phyloP scores from a whole-genome alignment of 2,113 vertebrate genomes.

The Dunckerocampus dactyliophorus region DNA sequence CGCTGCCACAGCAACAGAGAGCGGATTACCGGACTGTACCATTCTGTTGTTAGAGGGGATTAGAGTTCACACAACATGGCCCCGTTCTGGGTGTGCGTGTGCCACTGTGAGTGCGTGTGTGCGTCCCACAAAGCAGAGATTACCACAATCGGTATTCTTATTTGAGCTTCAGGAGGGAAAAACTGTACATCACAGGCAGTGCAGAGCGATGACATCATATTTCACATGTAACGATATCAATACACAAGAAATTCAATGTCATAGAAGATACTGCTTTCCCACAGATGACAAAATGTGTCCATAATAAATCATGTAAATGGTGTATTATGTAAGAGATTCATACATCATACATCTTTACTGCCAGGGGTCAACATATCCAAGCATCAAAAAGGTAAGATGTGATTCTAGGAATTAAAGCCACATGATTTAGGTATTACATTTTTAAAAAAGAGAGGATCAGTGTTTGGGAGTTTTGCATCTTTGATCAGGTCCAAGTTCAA shows the following conservation, averaged over 20 bases:
- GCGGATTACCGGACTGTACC: constrained; percentile 86
- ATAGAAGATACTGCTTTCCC: neutral
- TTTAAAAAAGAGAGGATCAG: constrained; percentile 29
- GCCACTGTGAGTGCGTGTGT: constrained; percentile 50
- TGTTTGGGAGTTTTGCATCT: constrained; percentile 46
- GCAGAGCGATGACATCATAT: constrained; percentile 5
- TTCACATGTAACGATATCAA: neutral
- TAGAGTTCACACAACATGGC: constrained; percentile 78
- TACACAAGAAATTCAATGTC: neutral
- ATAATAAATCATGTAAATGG: constrained; percentile 4
- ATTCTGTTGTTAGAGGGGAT: constrained; percentile 81
- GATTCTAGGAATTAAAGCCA: constrained; percentile 33
- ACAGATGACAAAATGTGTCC: neutral
- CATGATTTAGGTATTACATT: constrained; percentile 35
- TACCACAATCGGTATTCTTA: constrained; percentile 69
- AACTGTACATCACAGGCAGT: constrained; percentile 23
- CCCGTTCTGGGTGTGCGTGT: constrained; percentile 65
- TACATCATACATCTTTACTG: neutral
- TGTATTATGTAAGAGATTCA: constrained; percentile 9
- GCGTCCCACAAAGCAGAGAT: constrained; percentile 70
- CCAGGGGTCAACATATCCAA: neutral
- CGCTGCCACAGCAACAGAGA: constrained; percentile 84
- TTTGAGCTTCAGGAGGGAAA: constrained; percentile 51
- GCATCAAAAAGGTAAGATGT: neutral
- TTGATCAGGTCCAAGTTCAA: constrained; percentile 60